phyloP scores from a whole-genome alignment of 2,888 invertebrate genomes.

The Agapetus fuscipes region DNA sequence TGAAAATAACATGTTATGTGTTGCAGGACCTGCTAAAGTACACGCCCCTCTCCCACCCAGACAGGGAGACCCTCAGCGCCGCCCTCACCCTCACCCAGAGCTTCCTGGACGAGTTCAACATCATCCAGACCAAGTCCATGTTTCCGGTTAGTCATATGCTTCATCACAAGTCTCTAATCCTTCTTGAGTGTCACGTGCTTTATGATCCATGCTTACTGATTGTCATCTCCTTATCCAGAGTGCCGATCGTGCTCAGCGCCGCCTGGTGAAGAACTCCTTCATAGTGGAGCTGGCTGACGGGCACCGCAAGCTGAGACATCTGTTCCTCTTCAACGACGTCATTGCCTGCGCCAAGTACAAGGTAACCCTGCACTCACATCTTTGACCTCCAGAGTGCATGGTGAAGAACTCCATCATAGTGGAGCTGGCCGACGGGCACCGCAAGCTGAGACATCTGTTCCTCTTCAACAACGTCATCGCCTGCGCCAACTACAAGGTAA shows the following conservation, averaged over 20 bases:
- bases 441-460: constrained; percentile 86
- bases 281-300: constrained; percentile 86
- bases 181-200: too few species aligned
- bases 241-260: constrained; percentile 69
- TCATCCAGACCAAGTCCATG: constrained; percentile 72
- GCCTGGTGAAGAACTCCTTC: constrained; percentile 89
- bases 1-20: too few species aligned
- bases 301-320: constrained; percentile 80
- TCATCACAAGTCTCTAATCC: too few species aligned
- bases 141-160: constrained; percentile 70
- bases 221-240: constrained; percentile 39
- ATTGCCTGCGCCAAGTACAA: constrained; percentile 94
- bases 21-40: constrained; percentile 68
- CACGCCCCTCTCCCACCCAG: constrained; percentile 68
- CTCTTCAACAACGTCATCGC: constrained; percentile 92
- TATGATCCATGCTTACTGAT: constrained; percentile 73
- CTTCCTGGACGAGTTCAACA: constrained; percentile 86
- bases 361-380: constrained; percentile 34
- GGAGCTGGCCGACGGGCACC: constrained; percentile 77
- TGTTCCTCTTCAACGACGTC: constrained; percentile 91
- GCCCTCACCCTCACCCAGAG: constrained; percentile 79
- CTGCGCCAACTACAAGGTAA: constrained; percentile 85
- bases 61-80: constrained; percentile 67
- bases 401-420: constrained; percentile 94
- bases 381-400: constrained; percentile 39